These are phyloP conservation scores for Labeo catla DNA, from an alignment of 2,113 vertebrate species.

Conservation along the genomic window DNA sequence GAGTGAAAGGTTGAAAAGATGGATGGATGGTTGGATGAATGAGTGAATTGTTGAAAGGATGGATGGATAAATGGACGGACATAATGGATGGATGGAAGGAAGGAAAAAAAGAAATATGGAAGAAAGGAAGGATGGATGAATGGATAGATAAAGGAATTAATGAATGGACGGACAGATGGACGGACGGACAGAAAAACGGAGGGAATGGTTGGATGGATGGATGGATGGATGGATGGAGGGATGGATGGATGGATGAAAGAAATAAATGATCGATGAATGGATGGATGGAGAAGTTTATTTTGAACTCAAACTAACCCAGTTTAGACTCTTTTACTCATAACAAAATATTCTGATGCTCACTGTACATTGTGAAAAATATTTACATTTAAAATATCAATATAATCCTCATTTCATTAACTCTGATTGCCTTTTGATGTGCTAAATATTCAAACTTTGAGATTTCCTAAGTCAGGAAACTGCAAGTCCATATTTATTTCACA, in stretches of 20 bases:
- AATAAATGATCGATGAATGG: not conserved
- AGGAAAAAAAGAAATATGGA: not conserved
- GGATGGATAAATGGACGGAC: no score
- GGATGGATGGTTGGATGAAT: no score
- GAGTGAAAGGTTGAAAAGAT: no score
- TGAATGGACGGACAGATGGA: not conserved
- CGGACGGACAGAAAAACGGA: rapidly evolving
- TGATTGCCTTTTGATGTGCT: not conserved
- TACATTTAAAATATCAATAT: not conserved
- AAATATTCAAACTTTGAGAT: not conserved
- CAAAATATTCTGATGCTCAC: not conserved
- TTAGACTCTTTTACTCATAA: not conserved
- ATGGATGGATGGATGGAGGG: not conserved
- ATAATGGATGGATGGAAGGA: not conserved
- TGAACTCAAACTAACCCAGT: not conserved
- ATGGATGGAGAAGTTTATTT: not conserved
- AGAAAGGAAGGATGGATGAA: no score
- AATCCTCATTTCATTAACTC: not conserved
- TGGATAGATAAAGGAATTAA: no score
- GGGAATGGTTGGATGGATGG: no score
- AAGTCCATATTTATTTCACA: not conserved
- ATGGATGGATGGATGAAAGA: no score
- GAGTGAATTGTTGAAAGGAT: no score
- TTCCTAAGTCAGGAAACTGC: not conserved
- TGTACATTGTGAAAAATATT: not conserved